Conservation (phyloP, 2,797 vertebrate species). For the Tenualosa thibaudeaui region DNA sequence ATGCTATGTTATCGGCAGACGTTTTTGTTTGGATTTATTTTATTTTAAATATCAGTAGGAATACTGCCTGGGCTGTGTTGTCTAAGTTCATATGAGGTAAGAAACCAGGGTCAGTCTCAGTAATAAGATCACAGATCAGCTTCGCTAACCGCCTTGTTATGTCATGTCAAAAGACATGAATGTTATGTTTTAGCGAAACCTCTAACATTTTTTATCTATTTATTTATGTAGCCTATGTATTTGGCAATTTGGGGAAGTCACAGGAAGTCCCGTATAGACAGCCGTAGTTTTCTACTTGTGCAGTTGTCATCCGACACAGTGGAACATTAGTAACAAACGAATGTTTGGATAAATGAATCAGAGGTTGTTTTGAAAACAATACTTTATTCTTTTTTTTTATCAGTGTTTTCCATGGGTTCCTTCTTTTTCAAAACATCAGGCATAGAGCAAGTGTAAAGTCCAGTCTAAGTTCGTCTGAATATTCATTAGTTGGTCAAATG, state of each 20-base stretch:
- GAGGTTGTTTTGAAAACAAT: too few species aligned
- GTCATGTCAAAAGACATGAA: neutral
- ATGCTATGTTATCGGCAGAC: constrained; percentile 14
- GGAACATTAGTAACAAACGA: too few species aligned
- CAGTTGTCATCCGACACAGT: too few species aligned
- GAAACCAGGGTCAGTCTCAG: neutral
- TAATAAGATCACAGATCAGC: neutral
- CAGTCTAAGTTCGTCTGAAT: too few species aligned
- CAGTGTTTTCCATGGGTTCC: too few species aligned
- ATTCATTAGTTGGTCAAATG: constrained; percentile 28
- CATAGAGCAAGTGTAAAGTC: too few species aligned
- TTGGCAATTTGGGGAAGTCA: constrained; percentile 71
- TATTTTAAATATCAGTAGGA: neutral
- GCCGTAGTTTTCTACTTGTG: constrained; percentile 58
- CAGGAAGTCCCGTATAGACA: constrained; percentile 76
- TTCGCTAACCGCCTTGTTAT: too few species aligned
- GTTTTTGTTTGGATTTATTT: neutral
- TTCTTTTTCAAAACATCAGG: too few species aligned
- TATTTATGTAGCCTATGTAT: too few species aligned
- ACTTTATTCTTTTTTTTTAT: too few species aligned
- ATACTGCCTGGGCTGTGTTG: neutral
- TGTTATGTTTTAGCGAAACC: neutral
- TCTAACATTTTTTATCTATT: neutral
- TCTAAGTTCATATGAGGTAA: neutral
- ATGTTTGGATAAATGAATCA: too few species aligned